Evolutionary conservation across 1,140 invertebrate genomes (phyloP).

Genomic region (Lasioglossum baleicum): DNA sequence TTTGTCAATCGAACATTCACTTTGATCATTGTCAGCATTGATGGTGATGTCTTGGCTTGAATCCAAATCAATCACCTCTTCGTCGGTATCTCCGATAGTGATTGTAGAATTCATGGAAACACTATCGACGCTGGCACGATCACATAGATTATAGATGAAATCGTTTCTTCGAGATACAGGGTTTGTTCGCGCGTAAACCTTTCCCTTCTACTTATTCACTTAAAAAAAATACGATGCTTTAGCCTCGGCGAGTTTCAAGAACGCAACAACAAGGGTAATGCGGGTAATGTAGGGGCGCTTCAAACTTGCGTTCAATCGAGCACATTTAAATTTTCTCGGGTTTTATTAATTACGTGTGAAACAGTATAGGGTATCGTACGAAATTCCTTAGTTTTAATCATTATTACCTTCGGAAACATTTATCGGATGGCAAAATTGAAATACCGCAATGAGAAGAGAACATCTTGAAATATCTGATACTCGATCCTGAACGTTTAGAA

Average conservation of each 20-base stretch:
- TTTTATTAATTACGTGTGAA: background rate
- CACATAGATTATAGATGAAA: slow-evolving; percentile 39
- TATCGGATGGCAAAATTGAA: background rate
- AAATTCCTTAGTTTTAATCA: background rate
- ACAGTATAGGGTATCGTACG: too few relatives aligned
- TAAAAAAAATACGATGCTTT: slow-evolving; percentile 6
- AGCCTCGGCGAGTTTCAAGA: background rate
- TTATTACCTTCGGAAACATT: background rate
- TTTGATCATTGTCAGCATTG: slow-evolving; percentile 8
- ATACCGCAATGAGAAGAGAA: too few relatives aligned
- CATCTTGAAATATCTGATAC: too few relatives aligned
- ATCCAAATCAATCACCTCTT: slow-evolving; percentile 51
- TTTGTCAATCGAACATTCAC: slow-evolving; percentile 2
- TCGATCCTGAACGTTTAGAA: too few relatives aligned
- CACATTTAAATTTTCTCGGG: background rate
- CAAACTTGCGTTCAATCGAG: background rate
- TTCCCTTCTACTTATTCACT: background rate
- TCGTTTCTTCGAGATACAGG: background rate
- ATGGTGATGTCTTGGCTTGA: slow-evolving; percentile 30
- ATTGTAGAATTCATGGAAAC: slow-evolving; percentile 35
- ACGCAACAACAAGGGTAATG: background rate
- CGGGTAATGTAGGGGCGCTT: slow-evolving; percentile 21
- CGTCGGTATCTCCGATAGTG: slow-evolving; percentile 30
- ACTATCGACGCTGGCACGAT: slow-evolving; percentile 11
- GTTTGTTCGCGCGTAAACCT: background rate